Evolutionary conservation across 2,113 vertebrate species (phyloP).

Genomic region (Megaleporinus macrocephalus): DNA sequence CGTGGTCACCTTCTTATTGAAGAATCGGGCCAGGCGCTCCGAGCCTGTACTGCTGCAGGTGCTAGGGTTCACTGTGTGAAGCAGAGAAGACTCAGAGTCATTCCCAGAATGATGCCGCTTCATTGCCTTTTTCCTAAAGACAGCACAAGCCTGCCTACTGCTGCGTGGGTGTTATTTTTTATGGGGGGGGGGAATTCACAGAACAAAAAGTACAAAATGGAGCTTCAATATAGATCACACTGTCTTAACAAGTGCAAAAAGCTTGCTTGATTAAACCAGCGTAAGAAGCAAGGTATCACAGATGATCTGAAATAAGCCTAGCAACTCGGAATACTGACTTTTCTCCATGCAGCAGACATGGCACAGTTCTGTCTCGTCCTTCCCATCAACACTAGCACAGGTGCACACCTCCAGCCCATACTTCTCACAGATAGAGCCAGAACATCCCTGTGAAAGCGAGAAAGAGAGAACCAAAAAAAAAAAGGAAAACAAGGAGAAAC

Average conservation of each 20-base stretch:
- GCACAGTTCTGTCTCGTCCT: conserved; percentile 93
- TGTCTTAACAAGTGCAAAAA: conserved; percentile 13
- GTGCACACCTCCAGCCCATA: conserved; percentile 93
- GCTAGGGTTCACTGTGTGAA: conserved; percentile 77
- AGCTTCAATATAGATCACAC: not conserved
- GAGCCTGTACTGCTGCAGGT: conserved; percentile 87
- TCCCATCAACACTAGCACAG: conserved; percentile 91
- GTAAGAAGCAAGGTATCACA: no score
- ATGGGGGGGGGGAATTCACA: no score
- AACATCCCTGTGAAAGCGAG: conserved; percentile 85
- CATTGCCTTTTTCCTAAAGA: not conserved
- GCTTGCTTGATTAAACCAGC: not conserved
- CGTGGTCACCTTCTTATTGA: conserved; percentile 87
- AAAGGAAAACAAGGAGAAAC: not conserved
- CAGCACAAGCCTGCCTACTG: not conserved
- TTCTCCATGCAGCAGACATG: conserved; percentile 99
- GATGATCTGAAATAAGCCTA: not conserved
- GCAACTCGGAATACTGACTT: conserved; percentile 79
- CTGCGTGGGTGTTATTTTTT: not conserved
- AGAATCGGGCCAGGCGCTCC: conserved; percentile 78
- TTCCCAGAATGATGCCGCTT: not conserved
- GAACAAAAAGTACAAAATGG: not conserved
- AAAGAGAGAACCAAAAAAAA: not conserved
- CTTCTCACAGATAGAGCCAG: conserved; percentile 98
- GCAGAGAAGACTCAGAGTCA: not conserved